Evolutionary conservation across 64 coral and sea anemone species (phyloP).

Genomic region (Orbicella faveolata): DNA sequence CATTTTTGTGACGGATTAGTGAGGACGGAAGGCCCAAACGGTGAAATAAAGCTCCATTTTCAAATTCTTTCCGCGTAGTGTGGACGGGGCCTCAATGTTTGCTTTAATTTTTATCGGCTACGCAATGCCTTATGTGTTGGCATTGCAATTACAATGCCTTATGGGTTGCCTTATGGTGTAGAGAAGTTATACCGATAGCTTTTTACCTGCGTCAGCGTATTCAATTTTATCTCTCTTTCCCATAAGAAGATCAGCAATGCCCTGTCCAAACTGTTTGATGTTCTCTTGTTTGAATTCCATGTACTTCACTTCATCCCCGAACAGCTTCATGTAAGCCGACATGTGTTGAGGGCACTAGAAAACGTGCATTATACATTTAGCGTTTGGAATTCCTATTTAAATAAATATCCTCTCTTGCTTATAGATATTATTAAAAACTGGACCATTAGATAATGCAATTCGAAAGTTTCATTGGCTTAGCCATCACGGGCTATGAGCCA

Average conservation of each 20-base stretch:
- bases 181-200: neutral
- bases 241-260: conserved; percentile 49
- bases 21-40: too few species aligned
- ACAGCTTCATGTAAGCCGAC: conserved; percentile 59
- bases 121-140: too few species aligned
- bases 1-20: too few species aligned
- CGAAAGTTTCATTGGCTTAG: too few species aligned
- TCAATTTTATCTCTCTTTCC: conserved; percentile 41
- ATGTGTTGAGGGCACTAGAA: neutral
- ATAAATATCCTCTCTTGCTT: neutral
- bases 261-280: conserved; percentile 24
- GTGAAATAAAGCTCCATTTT: too few species aligned
- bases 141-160: too few species aligned
- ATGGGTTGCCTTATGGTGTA: too few species aligned
- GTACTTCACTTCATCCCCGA: conserved; percentile 72
- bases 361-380: neutral
- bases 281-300: conserved; percentile 32
- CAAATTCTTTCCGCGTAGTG: too few species aligned
- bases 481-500: too few species aligned
- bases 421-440: neutral
- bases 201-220: conserved; percentile 27
- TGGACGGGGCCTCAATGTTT: too few species aligned
- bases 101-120: too few species aligned
- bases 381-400: neutral
- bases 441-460: too few species aligned